A percentile compares a stretch with the other conserved stretches of the same genome.
These are phyloP conservation scores for Axea sp. DNA, from an alignment of 2,888 invertebrate species.

Conservation along the genomic window DNA sequence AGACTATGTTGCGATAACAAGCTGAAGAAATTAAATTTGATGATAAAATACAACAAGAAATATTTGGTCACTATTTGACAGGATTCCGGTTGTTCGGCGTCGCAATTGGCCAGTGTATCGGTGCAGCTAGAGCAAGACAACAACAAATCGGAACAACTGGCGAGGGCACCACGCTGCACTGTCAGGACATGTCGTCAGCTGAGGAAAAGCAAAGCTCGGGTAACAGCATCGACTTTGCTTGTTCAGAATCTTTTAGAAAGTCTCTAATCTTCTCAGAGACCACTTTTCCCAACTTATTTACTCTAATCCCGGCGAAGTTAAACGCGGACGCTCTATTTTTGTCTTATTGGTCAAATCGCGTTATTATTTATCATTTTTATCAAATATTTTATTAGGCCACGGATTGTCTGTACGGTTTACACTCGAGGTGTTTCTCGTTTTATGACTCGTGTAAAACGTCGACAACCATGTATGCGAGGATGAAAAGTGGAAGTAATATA, in stretches of 20 bases:
- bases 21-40: too few species aligned
- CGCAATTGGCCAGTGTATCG: conserved; percentile 75
- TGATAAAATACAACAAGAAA: conserved; percentile 20
- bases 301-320: conserved; percentile 51
- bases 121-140: conserved; percentile 77
- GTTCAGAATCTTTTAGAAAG: conserved; percentile 76
- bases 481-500: too few species aligned
- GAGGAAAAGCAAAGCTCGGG: conserved; percentile 71
- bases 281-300: conserved; percentile 61
- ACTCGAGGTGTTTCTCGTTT: too few species aligned
- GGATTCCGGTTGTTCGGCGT: conserved; percentile 74
- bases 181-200: conserved; percentile 72
- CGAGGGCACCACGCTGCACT: conserved; percentile 72
- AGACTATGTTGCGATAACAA: too few species aligned
- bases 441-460: too few species aligned
- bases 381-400: too few species aligned
- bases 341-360: conserved; percentile 47
- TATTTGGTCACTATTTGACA: conserved; percentile 64
- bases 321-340: conserved; percentile 51
- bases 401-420: too few species aligned
- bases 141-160: conserved; percentile 76
- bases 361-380: too few species aligned
- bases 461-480: too few species aligned
- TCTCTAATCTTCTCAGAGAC: conserved; percentile 70
- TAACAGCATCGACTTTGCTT: conserved; percentile 74